These are phyloP conservation scores for Polyommatus iphigenia DNA, from an alignment of 2,888 invertebrate species.

Conservation along the genomic window DNA sequence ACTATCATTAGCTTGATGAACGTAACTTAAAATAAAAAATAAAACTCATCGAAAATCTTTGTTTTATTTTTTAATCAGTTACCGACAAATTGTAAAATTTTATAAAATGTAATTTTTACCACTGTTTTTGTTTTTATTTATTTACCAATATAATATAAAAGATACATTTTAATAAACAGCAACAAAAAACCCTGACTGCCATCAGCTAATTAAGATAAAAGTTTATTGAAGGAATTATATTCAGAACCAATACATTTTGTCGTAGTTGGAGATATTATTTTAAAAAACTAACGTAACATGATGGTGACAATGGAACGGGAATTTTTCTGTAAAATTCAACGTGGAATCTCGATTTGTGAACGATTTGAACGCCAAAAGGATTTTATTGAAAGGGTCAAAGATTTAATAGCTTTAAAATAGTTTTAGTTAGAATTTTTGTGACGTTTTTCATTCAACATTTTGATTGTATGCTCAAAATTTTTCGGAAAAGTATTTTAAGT, in stretches of 20 bases:
- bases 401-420: background rate
- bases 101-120: too few species aligned
- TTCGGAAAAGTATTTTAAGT: background rate
- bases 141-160: too few species aligned
- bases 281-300: background rate
- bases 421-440: background rate
- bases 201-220: too few species aligned
- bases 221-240: background rate
- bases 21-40: too few species aligned
- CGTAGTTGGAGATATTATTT: background rate
- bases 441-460: background rate
- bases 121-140: too few species aligned
- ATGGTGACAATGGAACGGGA: background rate
- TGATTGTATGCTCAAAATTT: background rate
- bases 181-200: too few species aligned
- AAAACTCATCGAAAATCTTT: too few species aligned
- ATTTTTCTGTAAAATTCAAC: background rate
- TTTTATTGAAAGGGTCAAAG: background rate
- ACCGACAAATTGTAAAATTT: too few species aligned
- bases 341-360: background rate
- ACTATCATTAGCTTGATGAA: too few species aligned
- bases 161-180: too few species aligned
- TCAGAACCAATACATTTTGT: background rate
- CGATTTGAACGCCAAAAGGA: background rate
- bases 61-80: too few species aligned